Evolutionary conservation across 2,888 invertebrate species (phyloP), one percentile per base, ranked within the genome.

Genomic region (Trachelus iudaicus): DNA sequence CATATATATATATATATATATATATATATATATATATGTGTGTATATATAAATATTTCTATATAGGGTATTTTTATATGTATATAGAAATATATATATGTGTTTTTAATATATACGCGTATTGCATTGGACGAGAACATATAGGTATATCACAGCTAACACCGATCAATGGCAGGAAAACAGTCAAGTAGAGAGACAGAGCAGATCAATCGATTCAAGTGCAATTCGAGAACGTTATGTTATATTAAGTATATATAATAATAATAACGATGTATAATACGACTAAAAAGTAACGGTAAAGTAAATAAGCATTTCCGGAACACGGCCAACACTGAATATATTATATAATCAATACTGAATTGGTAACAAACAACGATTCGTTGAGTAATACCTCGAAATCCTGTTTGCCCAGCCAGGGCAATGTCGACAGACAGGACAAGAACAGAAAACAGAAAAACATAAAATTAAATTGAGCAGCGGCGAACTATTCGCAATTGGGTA

Each of bases 351-450:
- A 86, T 89, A 89, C 85, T 84, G 86, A 86, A 87, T 86, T 85
- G 82, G 35, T 89, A 89, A 89, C 88, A 89, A 89, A 90, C 88
- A 90, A 87, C 90, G 87, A 89, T 88, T 89, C 86, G 85, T 89
- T 90, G 88, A 87, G 86, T 88, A 90, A 93, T 96, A 96, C 96
- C 96, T 96, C 96, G 94, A 96, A 96, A 94, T 96, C 96, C 96
- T 95, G 94, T 92, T 93, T 93, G 93, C 94, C 94, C 94, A 93
- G 93, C 93, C 93, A 93, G 89, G 89, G 88, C 92, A 93, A 92
- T 93, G 94, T 93, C 92, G 93, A 93, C 94, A 94, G 94, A 94
- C 93, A 94, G 94, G 93, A 94, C 93, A 94, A 94, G 93, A 93
- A 94, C 94, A 95, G 93, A 94, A 94, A 94, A 94, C 93, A 94